A percentile compares a stretch with the other conserved stretches of the same genome.
These are phyloP conservation scores for Bactericera cockerelli DNA, from an alignment of 1,140 invertebrate species.

Conservation along the genomic window DNA sequence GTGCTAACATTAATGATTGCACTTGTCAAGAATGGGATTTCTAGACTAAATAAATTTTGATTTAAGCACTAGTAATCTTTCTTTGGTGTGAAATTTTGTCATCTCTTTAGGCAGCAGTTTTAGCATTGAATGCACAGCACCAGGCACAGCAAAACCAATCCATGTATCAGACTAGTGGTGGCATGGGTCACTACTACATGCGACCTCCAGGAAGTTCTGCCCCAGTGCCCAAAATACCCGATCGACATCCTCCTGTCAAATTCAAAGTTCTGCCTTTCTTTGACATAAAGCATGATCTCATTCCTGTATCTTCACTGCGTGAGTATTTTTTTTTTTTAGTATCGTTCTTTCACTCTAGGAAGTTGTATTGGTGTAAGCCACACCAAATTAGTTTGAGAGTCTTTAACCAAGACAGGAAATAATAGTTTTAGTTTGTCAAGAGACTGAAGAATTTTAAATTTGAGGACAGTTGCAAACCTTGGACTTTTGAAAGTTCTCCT, in stretches of 20 bases:
- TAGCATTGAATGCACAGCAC: neutral
- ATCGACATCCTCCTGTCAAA: neutral
- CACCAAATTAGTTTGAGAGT: no score
- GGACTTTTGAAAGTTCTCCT: no score
- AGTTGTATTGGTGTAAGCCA: no score
- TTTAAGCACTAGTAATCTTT: neutral
- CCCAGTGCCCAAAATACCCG: neutral
- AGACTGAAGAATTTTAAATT: no score
- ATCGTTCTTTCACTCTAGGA: no score
- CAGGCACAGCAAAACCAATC: neutral
- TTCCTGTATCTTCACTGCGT: neutral
- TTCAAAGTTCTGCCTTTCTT: neutral
- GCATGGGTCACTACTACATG: neutral
- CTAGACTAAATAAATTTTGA: no score
- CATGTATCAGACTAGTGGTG: neutral
- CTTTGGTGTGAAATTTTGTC: neutral
- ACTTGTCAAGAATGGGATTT: neutral
- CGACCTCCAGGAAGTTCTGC: neutral
- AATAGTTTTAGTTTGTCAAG: no score
- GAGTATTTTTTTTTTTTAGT: no score
- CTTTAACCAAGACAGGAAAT: no score
- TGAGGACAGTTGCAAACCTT: no score
- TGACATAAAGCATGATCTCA: neutral
- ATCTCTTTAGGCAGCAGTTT: neutral
- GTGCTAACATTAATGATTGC: neutral